Percentiles rank a stretch among this genome's conserved stretches.
phyloP scores from a whole-genome alignment of 2,113 vertebrate genomes.

The Sterrhoptilus dennistouni region DNA sequence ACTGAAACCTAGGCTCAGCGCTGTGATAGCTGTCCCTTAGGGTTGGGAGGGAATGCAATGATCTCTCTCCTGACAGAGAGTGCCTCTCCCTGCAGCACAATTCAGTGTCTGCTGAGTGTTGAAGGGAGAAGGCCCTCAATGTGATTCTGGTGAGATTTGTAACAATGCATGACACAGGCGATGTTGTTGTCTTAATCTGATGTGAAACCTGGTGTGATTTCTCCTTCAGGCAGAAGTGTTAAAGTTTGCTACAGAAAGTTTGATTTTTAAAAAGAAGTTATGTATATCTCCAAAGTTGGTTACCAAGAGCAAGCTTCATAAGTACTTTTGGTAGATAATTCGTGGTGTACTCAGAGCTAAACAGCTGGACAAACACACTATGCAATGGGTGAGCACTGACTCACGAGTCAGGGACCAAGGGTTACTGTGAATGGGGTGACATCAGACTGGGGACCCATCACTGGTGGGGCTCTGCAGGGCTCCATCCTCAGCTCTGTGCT shows the following conservation, averaged over 20 bases:
- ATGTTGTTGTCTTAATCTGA: neutral
- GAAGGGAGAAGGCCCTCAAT: neutral
- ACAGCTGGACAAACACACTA: neutral
- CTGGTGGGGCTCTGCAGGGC: neutral
- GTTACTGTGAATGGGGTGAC: neutral
- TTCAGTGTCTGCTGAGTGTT: neutral
- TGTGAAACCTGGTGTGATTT: neutral
- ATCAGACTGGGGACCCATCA: neutral
- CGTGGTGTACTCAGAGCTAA: neutral
- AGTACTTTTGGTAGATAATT: conserved; percentile 15
- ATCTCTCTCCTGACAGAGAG: neutral
- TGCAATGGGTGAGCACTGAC: neutral
- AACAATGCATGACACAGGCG: accelerated
- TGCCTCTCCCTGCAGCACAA: neutral
- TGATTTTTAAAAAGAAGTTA: neutral
- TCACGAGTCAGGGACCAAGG: neutral
- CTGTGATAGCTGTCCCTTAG: neutral
- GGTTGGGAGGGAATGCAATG: neutral
- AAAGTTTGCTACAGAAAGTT: neutral
- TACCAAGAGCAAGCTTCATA: neutral
- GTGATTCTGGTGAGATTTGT: neutral
- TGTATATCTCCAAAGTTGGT: neutral
- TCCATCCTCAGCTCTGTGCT: neutral
- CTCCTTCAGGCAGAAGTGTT: neutral
- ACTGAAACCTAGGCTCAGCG: neutral